Percentiles rank a stretch among this genome's conserved stretches.
Evolutionary conservation across 2,797 vertebrate genomes (phyloP).

Genomic region (Peromyscus attwateri): DNA sequence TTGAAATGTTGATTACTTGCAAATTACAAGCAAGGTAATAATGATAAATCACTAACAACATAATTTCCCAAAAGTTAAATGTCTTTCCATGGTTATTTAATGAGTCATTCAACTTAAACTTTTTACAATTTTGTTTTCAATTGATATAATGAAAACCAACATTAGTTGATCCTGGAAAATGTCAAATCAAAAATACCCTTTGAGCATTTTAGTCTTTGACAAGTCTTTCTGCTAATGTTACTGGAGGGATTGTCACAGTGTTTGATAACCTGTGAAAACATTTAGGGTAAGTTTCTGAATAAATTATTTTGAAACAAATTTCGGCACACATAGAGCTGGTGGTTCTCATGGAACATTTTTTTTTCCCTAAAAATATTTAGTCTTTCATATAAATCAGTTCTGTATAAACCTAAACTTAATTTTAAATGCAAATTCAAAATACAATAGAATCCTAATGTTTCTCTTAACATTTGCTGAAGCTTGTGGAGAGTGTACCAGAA

Average conservation of each 20-base stretch:
- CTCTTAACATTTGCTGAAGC: slow-evolving; percentile 51
- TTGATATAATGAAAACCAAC: slow-evolving; percentile 21
- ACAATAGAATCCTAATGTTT: slow-evolving; percentile 70
- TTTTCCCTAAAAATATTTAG: slow-evolving; percentile 62
- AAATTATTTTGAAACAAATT: slow-evolving; percentile 68
- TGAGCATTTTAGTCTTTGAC: slow-evolving; percentile 60
- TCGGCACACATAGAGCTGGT: slow-evolving; percentile 23
- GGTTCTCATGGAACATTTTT: slow-evolving; percentile 45
- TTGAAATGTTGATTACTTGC: slow-evolving; percentile 44
- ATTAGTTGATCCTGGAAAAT: slow-evolving; percentile 37
- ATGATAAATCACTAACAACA: neutral
- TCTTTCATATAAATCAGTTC: slow-evolving; percentile 65
- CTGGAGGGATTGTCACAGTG: neutral
- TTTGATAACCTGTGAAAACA: slow-evolving; percentile 57
- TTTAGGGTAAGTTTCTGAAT: slow-evolving; percentile 58
- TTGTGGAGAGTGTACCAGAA: slow-evolving; percentile 58
- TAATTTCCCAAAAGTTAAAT: slow-evolving; percentile 43
- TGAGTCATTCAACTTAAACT: neutral
- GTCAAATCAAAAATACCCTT: neutral
- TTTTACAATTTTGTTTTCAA: slow-evolving; percentile 57
- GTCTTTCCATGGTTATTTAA: slow-evolving; percentile 19
- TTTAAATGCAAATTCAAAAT: slow-evolving; percentile 71
- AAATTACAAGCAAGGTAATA: slow-evolving; percentile 30
- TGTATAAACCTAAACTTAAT: slow-evolving; percentile 64
- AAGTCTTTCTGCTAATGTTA: slow-evolving; percentile 47